Base-by-base conservation (phyloP, 1,140 invertebrate genomes). In the Pogonognathellus flavescens region DNA sequence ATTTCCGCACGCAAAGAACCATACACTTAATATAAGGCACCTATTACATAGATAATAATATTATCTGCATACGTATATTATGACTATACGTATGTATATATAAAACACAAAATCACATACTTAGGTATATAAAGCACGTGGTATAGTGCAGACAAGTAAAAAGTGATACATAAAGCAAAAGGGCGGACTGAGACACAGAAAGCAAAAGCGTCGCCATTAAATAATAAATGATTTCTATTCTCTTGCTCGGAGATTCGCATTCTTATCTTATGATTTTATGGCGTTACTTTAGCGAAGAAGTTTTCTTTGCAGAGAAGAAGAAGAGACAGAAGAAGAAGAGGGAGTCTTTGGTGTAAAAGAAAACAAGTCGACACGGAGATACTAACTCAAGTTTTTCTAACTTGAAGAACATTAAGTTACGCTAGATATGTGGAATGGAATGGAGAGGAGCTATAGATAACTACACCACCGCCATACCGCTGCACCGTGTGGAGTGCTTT, bases 211-310 rank as follows among this genome's bases (percentile, higher is more conserved):
- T 25, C 31, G 66, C 66, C 70, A 49, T 41, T 49, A 76, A 76
- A n/a, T 76, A 31, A 76, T 50, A 76, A 50, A 66, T 13, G 11
- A 66, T 6, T 3, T 31, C 25, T 31, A 14, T 11, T 66, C 18
- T 14, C 14, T 66, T 66, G 13, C 62, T 9, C 18, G n/a, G n/a
- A 11, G 20, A 22, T 25, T 66, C 9, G 4, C 22, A 76, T 76
- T 76, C 70, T 31, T 76, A 50, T 41, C 70, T 76, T 50, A 76
- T 50, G 70, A 76, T 76, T 76, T 76, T 76, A 41, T 76, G 70
- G 70, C 62, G 11, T 4, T 31, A 18, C 31, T 41, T 41, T 41
- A 41, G 2, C 6, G 2, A 41, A 41, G 31, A 41, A 18, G 5
- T 18, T n/a, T 60, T 55, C 53, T 55, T 55, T 60, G 16, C 16